Base-by-base conservation (phyloP, 2,888 invertebrate species). In the Cerastoderma edule region DNA sequence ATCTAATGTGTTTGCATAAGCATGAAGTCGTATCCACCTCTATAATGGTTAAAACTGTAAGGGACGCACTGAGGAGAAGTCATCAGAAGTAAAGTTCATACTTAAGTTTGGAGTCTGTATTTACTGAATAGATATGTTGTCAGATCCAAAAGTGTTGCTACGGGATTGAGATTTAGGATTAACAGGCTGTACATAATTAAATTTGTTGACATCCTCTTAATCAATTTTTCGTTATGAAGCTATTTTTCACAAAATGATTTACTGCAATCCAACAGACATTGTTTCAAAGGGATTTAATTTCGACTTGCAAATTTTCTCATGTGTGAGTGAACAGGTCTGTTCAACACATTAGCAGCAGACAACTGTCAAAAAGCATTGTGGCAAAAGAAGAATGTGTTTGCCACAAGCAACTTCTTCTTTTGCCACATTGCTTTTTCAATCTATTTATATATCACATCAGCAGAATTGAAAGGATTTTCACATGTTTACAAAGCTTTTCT, bases 311-410 rank as follows among this genome's bases (percentile, higher is more conserved):
- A n/a, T n/a, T 39, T 13, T 39, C 39, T 13, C 16, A 39, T 13
- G 16, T 39, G 10, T 39, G 16, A 13, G 39, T 39, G 16, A 39
- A 16, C 39, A 39, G 39, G 10, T 39, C 10, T 8, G 39, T 8
- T 8, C 39, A 39, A 13, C 16, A 39, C 39, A 39, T 8, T 8
- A 39, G 16, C 16, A 8, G 8, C 10, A 13, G 39, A 16, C 16
- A 39, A 39, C 10, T 8, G 6, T 6, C 24, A 53, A 5, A 4
- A 53, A 53, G 13, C 24, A 53, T 53, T 53, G 53, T 22, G 53
- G n/a, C n/a, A 53, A 1, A 53, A 22, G 53, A 24, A 53, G 53
- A 53, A 53, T 22, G 24, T 53, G 53, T 24, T 53, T n/a, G 24
- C 24, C 1, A 53, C 24, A n/a, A 53, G n/a, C 53, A 53, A 22